Base-by-base conservation (phyloP, 2,113 vertebrate species). In the Callithrix jacchus region DNA sequence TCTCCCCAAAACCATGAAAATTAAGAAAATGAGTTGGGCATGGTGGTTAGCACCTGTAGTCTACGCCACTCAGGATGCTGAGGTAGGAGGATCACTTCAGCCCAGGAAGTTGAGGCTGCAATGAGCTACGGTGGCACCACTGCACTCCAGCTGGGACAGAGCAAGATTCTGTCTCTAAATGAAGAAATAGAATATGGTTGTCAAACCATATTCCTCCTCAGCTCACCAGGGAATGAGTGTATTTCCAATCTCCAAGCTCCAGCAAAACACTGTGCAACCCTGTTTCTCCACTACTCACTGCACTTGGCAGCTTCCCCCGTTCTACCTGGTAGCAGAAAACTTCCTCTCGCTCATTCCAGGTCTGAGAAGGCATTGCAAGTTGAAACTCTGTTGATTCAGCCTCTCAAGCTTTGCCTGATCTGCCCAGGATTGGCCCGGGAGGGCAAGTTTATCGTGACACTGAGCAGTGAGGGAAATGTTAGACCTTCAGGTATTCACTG, bases 331-430 rank as follows among this genome's bases (percentile, higher is more conserved):
- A n/a, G 37, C 70, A 25, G 76, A 18, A 37, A 71, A 35, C 8
- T 23, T 3, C 21, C 5, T 32, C 52, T 2, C 3, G 3, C 9
- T 17, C 17, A 37, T 77, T 52, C 52, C 58, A 54, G 35, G 81
- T 25, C 30, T 30, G 9, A 40, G 8, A 7, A 42, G 30, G 27
- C 20, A 16, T 35, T 20, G 56, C 6, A 8, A 35, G 20, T 21
- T 40, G 32, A n/a, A 86, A 23, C 21, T 2, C 1, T 0, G 1
- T 2, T 6, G 13, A 1, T 37, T 54, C 18, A 0, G 10, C 20
- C 37, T 37, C 1, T 23, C 4, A 6, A n/a, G 18, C 23, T 18
- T 56, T 35, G 32, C 49, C 30, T 1, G 2, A 8, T 3, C 30
- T 32, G 25, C 8, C 49, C 11, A 21, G 10, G 18, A 37, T 1